These are phyloP conservation scores for Hycleus cichorii DNA, from an alignment of 1,140 invertebrate species.

Conservation along the genomic window DNA sequence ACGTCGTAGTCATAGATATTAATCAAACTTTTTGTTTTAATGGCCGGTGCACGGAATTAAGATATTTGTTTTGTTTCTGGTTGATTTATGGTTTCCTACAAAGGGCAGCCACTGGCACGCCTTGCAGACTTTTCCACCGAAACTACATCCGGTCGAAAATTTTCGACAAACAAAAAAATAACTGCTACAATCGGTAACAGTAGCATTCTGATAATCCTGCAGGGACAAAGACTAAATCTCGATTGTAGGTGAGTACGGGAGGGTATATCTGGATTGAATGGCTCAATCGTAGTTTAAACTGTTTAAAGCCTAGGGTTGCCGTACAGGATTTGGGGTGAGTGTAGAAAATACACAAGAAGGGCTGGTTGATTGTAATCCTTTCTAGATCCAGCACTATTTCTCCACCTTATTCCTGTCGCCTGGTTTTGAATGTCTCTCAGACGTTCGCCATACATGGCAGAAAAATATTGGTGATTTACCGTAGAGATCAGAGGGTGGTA, in stretches of 20 bases:
- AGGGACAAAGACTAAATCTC: not conserved
- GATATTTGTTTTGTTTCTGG: slow-evolving; percentile 20
- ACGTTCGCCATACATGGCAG: not conserved
- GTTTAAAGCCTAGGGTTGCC: slow-evolving; percentile 6
- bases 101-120: too few species aligned
- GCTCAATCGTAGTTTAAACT: slow-evolving; percentile 14
- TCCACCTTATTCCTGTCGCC: slow-evolving; percentile 11
- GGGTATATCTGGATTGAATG: slow-evolving; percentile 3
- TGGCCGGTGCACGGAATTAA: slow-evolving; percentile 21
- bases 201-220: too few species aligned
- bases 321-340: not conserved
- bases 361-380: slow-evolving; percentile 3
- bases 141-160: too few species aligned
- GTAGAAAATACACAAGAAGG: slow-evolving; percentile 8
- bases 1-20: slow-evolving; percentile 14
- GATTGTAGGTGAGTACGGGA: not conserved
- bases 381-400: slow-evolving; percentile 6
- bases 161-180: too few species aligned
- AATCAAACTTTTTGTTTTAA: slow-evolving; percentile 25
- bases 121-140: too few species aligned
- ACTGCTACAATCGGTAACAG: too few species aligned
- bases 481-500: not conserved
- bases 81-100: slow-evolving; percentile 8
- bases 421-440: not conserved
- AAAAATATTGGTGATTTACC: not conserved